Conservation (phyloP, 2,888 invertebrate genomes). For the Leuctra nigra region DNA sequence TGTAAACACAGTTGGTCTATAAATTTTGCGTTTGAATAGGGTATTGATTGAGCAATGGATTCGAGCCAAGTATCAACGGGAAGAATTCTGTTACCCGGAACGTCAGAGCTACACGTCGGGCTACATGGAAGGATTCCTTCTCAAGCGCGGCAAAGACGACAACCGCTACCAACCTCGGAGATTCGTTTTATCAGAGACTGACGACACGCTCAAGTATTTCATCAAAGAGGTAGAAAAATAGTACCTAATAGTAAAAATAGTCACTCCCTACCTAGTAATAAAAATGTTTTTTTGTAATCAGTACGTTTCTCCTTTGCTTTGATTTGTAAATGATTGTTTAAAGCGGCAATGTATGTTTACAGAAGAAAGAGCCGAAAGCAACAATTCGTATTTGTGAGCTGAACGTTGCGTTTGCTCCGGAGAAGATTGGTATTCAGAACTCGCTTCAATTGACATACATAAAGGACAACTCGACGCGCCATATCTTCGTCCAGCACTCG, state of each 20-base stretch:
- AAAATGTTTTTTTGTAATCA: not conserved
- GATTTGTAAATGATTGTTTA: too few relatives aligned
- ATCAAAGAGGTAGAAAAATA: constrained; percentile 44
- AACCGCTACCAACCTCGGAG: constrained; percentile 74
- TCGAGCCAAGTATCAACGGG: constrained; percentile 80
- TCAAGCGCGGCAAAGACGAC: constrained; percentile 86
- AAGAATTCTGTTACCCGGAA: constrained; percentile 77
- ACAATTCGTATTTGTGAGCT: constrained; percentile 71
- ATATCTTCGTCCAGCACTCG: constrained; percentile 82
- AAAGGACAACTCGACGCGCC: constrained; percentile 78
- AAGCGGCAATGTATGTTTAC: too few relatives aligned
- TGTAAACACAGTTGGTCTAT: too few relatives aligned
- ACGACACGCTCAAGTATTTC: constrained; percentile 66
- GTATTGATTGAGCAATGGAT: constrained; percentile 88
- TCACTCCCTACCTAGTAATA: too few relatives aligned
- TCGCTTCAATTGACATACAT: constrained; percentile 80
- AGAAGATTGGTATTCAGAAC: constrained; percentile 70
- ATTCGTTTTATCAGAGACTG: constrained; percentile 73
- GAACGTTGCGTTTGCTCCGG: constrained; percentile 77
- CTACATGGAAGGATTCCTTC: constrained; percentile 76
- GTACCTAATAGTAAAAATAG: too few relatives aligned
- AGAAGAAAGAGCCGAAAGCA: constrained; percentile 69
- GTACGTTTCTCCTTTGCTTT: too few relatives aligned
- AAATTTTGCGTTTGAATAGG: too few relatives aligned
- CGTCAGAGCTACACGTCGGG: constrained; percentile 73